Percentiles rank a stretch among this genome's conserved stretches.
Conservation (phyloP, 2,888 invertebrate species). For the Hipparchia semele region DNA sequence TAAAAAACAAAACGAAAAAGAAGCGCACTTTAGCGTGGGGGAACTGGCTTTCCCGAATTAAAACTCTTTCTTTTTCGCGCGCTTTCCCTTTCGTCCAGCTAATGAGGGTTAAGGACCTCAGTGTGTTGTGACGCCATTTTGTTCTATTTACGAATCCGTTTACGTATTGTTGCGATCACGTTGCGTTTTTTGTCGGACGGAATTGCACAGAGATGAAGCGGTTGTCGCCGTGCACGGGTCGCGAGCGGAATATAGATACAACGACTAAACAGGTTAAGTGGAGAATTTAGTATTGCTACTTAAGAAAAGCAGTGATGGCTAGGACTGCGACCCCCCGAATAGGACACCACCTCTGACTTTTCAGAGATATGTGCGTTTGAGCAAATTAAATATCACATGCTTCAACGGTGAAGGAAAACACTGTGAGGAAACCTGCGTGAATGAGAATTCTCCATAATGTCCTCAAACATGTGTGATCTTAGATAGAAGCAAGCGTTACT, state of each 20-base stretch:
- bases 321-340: too few relatives aligned
- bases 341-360: too few relatives aligned
- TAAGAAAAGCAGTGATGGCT: too few relatives aligned
- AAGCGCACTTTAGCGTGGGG: slow-evolving; percentile 60
- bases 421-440: too few relatives aligned
- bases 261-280: too few relatives aligned
- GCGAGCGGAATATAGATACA: neutral
- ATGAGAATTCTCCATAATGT: too few relatives aligned
- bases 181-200: slow-evolving; percentile 22
- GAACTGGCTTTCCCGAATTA: slow-evolving; percentile 69
- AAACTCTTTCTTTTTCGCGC: slow-evolving; percentile 68
- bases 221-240: neutral
- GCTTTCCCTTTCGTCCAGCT: slow-evolving; percentile 71
- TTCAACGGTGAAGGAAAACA: too few relatives aligned
- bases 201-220: neutral
- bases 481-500: too few relatives aligned
- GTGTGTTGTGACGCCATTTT: slow-evolving; percentile 56
- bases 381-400: too few relatives aligned
- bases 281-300: too few relatives aligned
- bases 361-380: too few relatives aligned
- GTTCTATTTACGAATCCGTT: slow-evolving; percentile 50
- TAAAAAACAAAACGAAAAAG: slow-evolving; percentile 73
- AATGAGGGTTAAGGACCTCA: slow-evolving; percentile 72
- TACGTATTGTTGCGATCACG: slow-evolving; percentile 37
- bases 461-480: too few relatives aligned